Base-by-base conservation (phyloP, 2,797 vertebrate species). In the Ptychobarbus kaznakovi region DNA sequence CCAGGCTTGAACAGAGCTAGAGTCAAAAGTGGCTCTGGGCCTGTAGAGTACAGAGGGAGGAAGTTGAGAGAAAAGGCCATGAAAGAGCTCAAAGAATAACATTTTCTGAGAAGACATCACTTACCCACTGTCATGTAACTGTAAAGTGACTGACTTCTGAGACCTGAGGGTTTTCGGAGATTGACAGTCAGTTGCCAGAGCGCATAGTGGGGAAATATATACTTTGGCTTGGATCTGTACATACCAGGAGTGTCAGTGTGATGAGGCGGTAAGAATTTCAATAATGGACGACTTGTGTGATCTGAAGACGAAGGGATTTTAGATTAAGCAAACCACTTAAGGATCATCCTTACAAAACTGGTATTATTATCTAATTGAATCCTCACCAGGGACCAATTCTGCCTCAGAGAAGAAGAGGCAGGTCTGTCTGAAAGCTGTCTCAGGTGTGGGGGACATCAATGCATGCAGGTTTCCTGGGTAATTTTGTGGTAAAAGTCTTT, bases 351-450 rank as follows among this genome's bases (percentile, higher is more conserved):
- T 44, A 22, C 12, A 20, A 78, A 49, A 75, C n/a, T 22, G n/a
- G 13, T 25, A 65, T 40, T 25, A 65, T 40, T n/a, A 80, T 58
- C 40, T 73, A 53, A 22, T 8, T 5, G 4, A 58, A 42, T 79
- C 8, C 76, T 89, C 90, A 94, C 94, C 93, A 18, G 92, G 74
- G 20, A 92, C 89, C 20, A 95, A 81, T 28, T 96, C 94, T 0
- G 35, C 82, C 86, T 95, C 87, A n/a, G 92, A 92, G 90, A 96
- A 96, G 90, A 96, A 93, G 42, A 95, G 84, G 22, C 89, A 32
- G 2, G 91, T 91, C 89, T 95, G 95, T 86, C 94, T 94, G 81
- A 92, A 93, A 56, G 95, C 90, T 65, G 92, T 89, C 85, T 96
- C 93, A 1, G 94, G 93, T 6, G 94, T 95, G 42, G 92, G 56